These are phyloP conservation scores for Rhinoraja longicauda DNA, from an alignment of 2,797 vertebrate genomes.

Conservation along the genomic window DNA sequence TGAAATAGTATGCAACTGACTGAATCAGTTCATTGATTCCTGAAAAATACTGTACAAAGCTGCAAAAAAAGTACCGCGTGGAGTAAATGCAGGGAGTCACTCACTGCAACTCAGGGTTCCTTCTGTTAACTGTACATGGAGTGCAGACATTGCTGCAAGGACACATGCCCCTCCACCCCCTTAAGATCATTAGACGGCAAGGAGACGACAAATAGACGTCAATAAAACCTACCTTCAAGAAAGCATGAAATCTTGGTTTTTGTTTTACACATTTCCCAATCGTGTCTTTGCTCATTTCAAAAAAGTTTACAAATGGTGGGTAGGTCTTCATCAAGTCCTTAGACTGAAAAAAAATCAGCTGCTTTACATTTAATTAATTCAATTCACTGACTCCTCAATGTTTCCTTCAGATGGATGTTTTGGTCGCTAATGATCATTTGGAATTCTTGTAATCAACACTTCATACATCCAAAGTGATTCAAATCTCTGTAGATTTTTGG, in stretches of 20 bases:
- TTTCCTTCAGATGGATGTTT: background rate
- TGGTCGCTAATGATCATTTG: background rate
- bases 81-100: no score
- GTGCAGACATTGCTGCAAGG: no score
- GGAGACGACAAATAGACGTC: no score
- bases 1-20: no score
- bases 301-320: conserved; percentile 96
- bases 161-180: no score
- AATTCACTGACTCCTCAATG: background rate
- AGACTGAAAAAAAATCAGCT: conserved; percentile 63
- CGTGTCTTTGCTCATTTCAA: conserved; percentile 98
- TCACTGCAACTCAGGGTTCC: no score
- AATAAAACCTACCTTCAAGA: conserved; percentile 74
- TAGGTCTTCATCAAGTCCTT: conserved; percentile 90
- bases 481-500: background rate
- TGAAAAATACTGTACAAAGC: no score
- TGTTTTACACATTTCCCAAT: conserved; percentile 90
- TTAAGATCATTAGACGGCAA: background rate
- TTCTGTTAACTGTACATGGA: no score
- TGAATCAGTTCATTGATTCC: no score
- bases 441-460: background rate
- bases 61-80: no score
- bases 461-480: background rate
- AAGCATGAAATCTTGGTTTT: conserved; percentile 95
- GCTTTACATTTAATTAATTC: background rate